Percentiles rank a stretch among this genome's conserved stretches.
Evolutionary conservation across 2,888 invertebrate genomes (phyloP).

Genomic region (Neuroscelio doddi): DNA sequence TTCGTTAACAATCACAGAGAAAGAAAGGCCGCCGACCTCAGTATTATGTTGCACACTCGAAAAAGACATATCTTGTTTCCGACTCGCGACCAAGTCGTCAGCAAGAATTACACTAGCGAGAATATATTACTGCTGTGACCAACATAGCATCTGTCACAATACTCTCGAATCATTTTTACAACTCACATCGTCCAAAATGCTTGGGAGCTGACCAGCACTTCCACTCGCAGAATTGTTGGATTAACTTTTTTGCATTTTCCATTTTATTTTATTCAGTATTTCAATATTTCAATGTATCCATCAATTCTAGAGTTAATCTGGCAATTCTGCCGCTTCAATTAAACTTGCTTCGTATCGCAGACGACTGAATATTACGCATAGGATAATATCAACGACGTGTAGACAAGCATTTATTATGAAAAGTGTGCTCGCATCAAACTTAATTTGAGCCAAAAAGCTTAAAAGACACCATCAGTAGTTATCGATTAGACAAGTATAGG

Average conservation of each 20-base stretch:
- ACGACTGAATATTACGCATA: slow-evolving; percentile 42
- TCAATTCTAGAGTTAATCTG: no score
- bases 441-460: not conserved
- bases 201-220: slow-evolving; percentile 16
- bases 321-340: not conserved
- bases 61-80: slow-evolving; percentile 42
- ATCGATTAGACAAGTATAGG: slow-evolving; percentile 28
- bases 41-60: slow-evolving; percentile 51
- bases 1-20: slow-evolving; percentile 22
- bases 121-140: not conserved
- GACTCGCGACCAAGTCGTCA: slow-evolving; percentile 10
- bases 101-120: not conserved
- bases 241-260: no score
- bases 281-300: no score
- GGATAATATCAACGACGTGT: slow-evolving; percentile 27
- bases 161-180: slow-evolving; percentile 35
- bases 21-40: slow-evolving; percentile 48
- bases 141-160: slow-evolving; percentile 38
- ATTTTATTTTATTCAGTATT: no score
- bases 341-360: slow-evolving; percentile 41
- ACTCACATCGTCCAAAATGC: slow-evolving; percentile 31
- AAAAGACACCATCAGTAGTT: slow-evolving; percentile 28
- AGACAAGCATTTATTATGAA: slow-evolving; percentile 3
- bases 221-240: slow-evolving; percentile 16
- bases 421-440: not conserved